Base-by-base conservation (phyloP, 2,888 invertebrate genomes). In the Chromoteleia sp. region DNA sequence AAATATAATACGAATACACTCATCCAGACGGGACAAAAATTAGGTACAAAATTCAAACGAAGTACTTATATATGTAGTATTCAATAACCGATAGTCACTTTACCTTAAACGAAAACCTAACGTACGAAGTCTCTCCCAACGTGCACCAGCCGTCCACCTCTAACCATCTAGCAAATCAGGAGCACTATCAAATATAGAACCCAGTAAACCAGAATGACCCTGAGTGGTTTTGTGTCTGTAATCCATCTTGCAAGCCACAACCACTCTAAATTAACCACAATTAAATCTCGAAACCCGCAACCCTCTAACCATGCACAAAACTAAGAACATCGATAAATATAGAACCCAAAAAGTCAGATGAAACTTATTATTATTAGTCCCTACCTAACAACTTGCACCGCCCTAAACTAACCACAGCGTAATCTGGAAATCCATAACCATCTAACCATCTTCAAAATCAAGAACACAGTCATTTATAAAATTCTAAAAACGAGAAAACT, bases 121-220 rank as follows among this genome's bases (percentile, higher is more conserved):
- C 52, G 30, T 52, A 19, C 4, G 2, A 19, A 17, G 56, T 56
- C 56, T 17, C 56, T 56, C 56, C 56, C 56, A 56, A 36, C 36
- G 12, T 56, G 56, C 19, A 5, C 33, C 36, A 36, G 36, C n/a
- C 56, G 8, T 33, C 33, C 5, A 52, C 17, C 14, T 54, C 52
- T 30, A 33, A 17, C 33, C 33, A 54, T 17, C 33, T 15, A 30
- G 30, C 25, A 61, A 41, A 54, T 54, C 61, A 61, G 45, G 5
- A 45, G 5, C 61, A 45, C 30, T 10, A 30, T 45, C 43, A 25
- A 29, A 30, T 17, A 61, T 30, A 29, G 43, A 45, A 21, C 25
- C 33, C 3, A 15, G 48, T 19, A 36, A 48, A 19, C 14, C 63
- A 63, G 39, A n/a, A 45, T 19, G 30, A 33, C 19, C 63, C 63